Conservation (phyloP, 2,797 vertebrate species). For the Rhinogobio ventralis region DNA sequence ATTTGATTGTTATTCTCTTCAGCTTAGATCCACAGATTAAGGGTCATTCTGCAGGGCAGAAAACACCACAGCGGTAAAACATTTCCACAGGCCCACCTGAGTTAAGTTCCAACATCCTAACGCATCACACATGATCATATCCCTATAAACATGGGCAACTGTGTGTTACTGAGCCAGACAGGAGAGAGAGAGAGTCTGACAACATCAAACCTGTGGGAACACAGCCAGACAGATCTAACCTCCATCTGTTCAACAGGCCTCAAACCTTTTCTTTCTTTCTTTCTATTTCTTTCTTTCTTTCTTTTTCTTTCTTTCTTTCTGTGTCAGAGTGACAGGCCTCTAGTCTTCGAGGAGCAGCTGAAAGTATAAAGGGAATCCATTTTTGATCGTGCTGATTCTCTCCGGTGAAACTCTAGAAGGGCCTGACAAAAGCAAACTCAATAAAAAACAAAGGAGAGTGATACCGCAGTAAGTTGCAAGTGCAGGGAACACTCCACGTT, state of each 20-base stretch:
- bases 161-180: slow-evolving; percentile 32
- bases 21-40: slow-evolving; percentile 24
- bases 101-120: slow-evolving; percentile 68
- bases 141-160: slow-evolving; percentile 58
- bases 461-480: slow-evolving; percentile 49
- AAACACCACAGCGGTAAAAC: slow-evolving; percentile 47
- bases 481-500: slow-evolving; percentile 39
- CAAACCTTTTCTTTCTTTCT: slow-evolving; percentile 15
- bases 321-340: slow-evolving; percentile 21
- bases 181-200: slow-evolving; percentile 32
- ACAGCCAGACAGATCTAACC: slow-evolving; percentile 41
- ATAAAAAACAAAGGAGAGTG: slow-evolving; percentile 50
- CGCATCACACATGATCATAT: slow-evolving; percentile 68
- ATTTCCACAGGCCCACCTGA: slow-evolving; percentile 61
- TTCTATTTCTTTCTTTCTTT: slow-evolving; percentile 10
- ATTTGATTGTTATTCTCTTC: neutral
- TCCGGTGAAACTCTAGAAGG: slow-evolving; percentile 59
- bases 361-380: slow-evolving; percentile 50
- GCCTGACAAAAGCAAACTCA: slow-evolving; percentile 55
- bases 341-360: slow-evolving; percentile 40
- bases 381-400: slow-evolving; percentile 54
- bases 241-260: slow-evolving; percentile 55
- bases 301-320: slow-evolving; percentile 16
- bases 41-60: slow-evolving; percentile 47
- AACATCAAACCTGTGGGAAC: slow-evolving; percentile 53